Conservation (phyloP, 1,140 invertebrate genomes). For the Drosophila kohkoa region DNA sequence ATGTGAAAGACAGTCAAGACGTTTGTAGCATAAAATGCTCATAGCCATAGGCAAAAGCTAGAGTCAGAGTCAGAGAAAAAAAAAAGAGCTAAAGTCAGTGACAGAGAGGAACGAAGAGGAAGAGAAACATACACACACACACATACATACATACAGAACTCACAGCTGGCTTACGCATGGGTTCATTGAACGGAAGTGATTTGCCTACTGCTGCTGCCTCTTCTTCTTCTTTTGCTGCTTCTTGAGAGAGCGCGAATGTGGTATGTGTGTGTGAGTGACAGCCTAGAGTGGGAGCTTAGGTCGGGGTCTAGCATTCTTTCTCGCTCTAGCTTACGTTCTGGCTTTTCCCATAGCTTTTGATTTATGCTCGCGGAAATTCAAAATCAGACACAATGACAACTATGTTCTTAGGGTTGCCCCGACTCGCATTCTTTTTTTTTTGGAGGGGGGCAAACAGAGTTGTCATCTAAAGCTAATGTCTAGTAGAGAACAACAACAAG, state of each 20-base stretch:
- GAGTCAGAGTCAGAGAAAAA: constrained; percentile 16
- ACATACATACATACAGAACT: constrained; percentile 4
- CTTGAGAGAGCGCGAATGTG: constrained; percentile 11
- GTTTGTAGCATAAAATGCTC: constrained; percentile 44
- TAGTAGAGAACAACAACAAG: constrained; percentile 16
- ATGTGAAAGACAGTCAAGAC: constrained; percentile 37
- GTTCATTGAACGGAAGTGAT: constrained; percentile 84
- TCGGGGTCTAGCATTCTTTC: constrained; percentile 23
- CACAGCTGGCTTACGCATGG: constrained; percentile 77
- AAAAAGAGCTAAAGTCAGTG: not conserved
- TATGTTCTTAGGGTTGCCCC: constrained; percentile 11
- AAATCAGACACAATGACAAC: constrained; percentile 22
- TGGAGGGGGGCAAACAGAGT: not conserved
- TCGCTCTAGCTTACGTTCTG: constrained; percentile 12
- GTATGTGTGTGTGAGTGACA: constrained; percentile 5
- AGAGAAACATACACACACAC: constrained; percentile 24
- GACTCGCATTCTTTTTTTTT: too few relatives aligned
- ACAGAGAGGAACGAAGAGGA: constrained; percentile 10
- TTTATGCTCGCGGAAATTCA: constrained; percentile 47
- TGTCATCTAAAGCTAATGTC: not conserved
- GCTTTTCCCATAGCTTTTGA: constrained; percentile 24
- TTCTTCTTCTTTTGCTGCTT: constrained; percentile 12
- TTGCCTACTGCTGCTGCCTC: constrained; percentile 61
- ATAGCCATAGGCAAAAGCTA: constrained; percentile 31
- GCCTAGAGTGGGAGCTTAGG: constrained; percentile 32